These are phyloP conservation scores for Hymenopus coronatus DNA, from an alignment of 2,888 invertebrate genomes.

Conservation along the genomic window DNA sequence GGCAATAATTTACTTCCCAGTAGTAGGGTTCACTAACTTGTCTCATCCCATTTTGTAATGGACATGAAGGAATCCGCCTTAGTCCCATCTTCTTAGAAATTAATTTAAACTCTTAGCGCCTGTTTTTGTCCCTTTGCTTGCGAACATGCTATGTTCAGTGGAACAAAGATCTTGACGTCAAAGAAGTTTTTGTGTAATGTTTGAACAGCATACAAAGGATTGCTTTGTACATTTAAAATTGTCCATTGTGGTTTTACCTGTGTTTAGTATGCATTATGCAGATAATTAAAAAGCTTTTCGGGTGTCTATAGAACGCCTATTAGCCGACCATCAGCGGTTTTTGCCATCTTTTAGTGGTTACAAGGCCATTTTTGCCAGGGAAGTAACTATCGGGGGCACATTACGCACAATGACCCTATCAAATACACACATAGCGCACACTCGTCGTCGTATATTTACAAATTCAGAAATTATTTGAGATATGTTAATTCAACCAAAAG, in stretches of 20 bases:
- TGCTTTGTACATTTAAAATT: not conserved
- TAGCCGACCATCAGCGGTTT: too few relatives aligned
- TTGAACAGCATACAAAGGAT: not conserved
- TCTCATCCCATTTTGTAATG: not conserved
- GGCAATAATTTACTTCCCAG: not conserved
- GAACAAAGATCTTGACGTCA: not conserved
- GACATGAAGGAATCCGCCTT: not conserved
- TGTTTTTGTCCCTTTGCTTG: not conserved
- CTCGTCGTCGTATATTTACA: too few relatives aligned
- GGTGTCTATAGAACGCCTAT: not conserved
- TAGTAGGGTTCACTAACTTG: not conserved
- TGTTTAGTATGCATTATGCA: too few relatives aligned
- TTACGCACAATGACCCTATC: too few relatives aligned
- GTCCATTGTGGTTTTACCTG: not conserved
- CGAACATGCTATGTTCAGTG: not conserved
- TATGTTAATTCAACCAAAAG: too few relatives aligned
- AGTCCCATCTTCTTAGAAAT: not conserved
- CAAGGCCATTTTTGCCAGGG: too few relatives aligned
- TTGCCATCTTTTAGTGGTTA: too few relatives aligned
- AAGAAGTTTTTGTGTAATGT: not conserved
- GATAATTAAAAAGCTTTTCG: not conserved
- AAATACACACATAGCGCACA: too few relatives aligned
- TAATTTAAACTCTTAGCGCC: too few relatives aligned
- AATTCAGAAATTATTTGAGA: too few relatives aligned
- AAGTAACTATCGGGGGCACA: too few relatives aligned